Percentiles rank a stretch among this genome's conserved stretches.
Conservation (phyloP, 2,888 invertebrate species). For the Chloroclystis v-ata region DNA sequence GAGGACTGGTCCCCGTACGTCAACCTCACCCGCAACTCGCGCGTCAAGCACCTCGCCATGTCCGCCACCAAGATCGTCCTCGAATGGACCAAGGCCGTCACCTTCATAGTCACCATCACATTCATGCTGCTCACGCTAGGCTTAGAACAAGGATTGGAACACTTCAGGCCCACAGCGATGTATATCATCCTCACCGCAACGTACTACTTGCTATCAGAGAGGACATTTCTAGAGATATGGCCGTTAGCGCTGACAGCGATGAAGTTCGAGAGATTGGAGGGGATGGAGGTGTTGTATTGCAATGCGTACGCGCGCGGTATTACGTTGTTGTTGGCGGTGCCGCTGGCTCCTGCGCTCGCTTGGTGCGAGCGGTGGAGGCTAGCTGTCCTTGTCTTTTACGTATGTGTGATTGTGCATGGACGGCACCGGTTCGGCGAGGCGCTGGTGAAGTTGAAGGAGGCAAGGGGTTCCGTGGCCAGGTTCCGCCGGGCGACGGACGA, state of each 20-base stretch:
- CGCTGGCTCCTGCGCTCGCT: constrained; percentile 77
- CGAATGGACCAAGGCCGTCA: constrained; percentile 89
- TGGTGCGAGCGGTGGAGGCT: constrained; percentile 79
- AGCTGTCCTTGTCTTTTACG: constrained; percentile 77
- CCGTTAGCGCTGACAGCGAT: constrained; percentile 77
- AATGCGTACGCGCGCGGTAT: constrained; percentile 81
- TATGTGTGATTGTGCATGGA: constrained; percentile 82
- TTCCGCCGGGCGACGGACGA: constrained; percentile 81
- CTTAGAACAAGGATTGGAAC: constrained; percentile 84
- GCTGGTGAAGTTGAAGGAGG: constrained; percentile 73
- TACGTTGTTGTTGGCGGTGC: constrained; percentile 76
- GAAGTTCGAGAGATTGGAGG: constrained; percentile 81
- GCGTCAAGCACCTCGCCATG: constrained; percentile 88
- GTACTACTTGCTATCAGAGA: constrained; percentile 85
- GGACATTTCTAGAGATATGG: constrained; percentile 83
- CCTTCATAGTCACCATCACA: constrained; percentile 86
- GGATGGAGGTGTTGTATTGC: constrained; percentile 83
- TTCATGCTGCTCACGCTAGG: constrained; percentile 86
- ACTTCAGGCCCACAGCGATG: constrained; percentile 82
- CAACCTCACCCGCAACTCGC: constrained; percentile 83
- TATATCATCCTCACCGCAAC: constrained; percentile 82
- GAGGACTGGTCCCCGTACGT: constrained; percentile 88
- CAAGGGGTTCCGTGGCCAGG: constrained; percentile 79
- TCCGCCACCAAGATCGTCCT: constrained; percentile 88
- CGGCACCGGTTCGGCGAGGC: constrained; percentile 80